Conservation (phyloP, 1,140 invertebrate species). For the Aphelenchoides avenae region DNA sequence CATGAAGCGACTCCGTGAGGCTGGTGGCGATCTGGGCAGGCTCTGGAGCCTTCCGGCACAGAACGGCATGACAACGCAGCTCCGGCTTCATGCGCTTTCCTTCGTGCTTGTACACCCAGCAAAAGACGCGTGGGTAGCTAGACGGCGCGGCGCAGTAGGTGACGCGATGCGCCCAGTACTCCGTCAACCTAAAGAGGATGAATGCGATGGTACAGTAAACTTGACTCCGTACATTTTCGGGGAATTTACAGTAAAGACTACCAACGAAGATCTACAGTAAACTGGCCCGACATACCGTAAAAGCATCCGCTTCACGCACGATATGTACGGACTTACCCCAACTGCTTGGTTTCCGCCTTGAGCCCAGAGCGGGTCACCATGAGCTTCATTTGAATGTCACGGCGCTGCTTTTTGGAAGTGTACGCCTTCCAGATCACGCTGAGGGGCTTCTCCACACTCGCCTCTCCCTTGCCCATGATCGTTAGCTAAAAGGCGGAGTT, state of each 20-base stretch:
- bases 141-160: constrained; percentile 83
- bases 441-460: constrained; percentile 82
- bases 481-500: constrained; percentile 95
- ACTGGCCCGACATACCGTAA: too few species aligned
- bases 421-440: constrained; percentile 94
- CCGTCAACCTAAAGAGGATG: constrained; percentile 70
- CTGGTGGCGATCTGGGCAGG: constrained; percentile 73
- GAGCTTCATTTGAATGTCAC: constrained; percentile 86
- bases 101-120: constrained; percentile 78
- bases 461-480: constrained; percentile 95
- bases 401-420: constrained; percentile 70
- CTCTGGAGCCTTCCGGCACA: constrained; percentile 77
- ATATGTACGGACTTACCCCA: constrained; percentile 68
- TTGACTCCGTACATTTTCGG: constrained; percentile 7
- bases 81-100: constrained; percentile 90
- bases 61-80: constrained; percentile 89
- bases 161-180: constrained; percentile 77
- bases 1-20: constrained; percentile 69
- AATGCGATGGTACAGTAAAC: too few species aligned
- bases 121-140: constrained; percentile 83
- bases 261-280: too few species aligned
- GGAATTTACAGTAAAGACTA: constrained; percentile 18
- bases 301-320: too few species aligned
- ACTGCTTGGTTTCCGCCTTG: constrained; percentile 90
- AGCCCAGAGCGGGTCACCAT: constrained; percentile 84